Percentiles rank a stretch among this genome's conserved stretches.
These are phyloP conservation scores for Chaetophractus vellerosus DNA, from an alignment of 2,797 vertebrate genomes.

Conservation along the genomic window DNA sequence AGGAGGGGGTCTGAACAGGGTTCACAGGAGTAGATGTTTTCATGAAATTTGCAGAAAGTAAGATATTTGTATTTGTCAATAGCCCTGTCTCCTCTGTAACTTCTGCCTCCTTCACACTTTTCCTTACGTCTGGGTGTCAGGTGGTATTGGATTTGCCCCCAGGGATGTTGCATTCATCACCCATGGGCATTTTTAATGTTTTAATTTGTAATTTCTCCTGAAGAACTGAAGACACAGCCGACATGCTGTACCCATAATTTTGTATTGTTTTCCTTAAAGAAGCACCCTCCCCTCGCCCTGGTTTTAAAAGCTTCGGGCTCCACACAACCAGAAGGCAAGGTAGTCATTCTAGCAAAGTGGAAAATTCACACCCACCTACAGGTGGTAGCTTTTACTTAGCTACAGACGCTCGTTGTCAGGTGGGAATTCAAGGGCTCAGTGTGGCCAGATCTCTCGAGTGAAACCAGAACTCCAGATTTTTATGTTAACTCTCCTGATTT, in stretches of 20 bases:
- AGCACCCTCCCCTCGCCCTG: background rate
- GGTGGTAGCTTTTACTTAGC: too few species aligned
- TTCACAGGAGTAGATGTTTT: rapidly evolving
- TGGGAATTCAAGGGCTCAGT: rapidly evolving
- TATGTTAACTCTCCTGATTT: background rate
- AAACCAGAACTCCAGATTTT: background rate
- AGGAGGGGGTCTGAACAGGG: background rate
- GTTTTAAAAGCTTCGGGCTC: background rate
- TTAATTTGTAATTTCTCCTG: background rate
- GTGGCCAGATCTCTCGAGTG: background rate
- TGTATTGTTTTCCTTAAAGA: background rate
- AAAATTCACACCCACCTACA: rapidly evolving
- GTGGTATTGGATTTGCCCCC: background rate
- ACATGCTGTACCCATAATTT: too few species aligned
- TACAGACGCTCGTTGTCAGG: too few species aligned
- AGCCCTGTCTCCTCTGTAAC: background rate
- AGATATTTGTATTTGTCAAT: background rate
- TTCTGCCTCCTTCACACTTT: too few species aligned
- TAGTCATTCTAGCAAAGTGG: background rate
- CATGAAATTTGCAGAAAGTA: background rate
- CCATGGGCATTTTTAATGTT: background rate
- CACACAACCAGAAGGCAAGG: background rate
- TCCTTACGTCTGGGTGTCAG: background rate
- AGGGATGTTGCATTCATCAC: background rate
- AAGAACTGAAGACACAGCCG: background rate